Evolutionary conservation across 2,113 vertebrate genomes (phyloP).

Genomic region (Raja brachyura): DNA sequence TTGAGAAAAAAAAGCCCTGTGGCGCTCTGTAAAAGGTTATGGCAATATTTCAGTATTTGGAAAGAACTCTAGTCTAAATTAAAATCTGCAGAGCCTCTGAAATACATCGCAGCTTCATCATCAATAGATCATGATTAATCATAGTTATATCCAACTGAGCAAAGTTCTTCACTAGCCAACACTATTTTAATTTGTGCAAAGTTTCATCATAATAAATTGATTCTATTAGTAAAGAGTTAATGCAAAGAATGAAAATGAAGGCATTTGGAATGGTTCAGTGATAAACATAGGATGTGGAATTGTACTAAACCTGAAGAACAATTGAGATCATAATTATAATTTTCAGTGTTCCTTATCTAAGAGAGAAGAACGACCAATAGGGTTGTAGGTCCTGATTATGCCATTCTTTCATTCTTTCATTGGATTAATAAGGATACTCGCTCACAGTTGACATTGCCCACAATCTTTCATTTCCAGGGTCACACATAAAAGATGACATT

Average conservation of each 20-base stretch:
- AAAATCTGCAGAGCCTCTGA: slow-evolving; percentile 1
- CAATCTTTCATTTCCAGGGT: not conserved
- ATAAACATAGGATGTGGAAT: not conserved
- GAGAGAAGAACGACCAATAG: not conserved
- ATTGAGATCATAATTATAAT: not conserved
- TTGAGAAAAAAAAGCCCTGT: not conserved
- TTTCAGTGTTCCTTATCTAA: not conserved
- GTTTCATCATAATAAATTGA: not conserved
- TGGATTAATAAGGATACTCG: not conserved
- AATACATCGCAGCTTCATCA: slow-evolving; percentile 8
- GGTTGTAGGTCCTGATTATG: not conserved
- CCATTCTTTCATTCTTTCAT: not conserved
- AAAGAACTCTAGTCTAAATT: not conserved
- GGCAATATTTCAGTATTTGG: not conserved
- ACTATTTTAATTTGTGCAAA: not conserved
- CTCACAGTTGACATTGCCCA: not conserved
- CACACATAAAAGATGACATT: not conserved
- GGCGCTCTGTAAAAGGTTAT: slow-evolving; percentile 12
- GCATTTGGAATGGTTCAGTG: not conserved
- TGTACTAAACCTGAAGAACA: not conserved
- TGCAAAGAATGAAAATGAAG: slow-evolving; percentile 29
- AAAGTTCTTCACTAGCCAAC: not conserved
- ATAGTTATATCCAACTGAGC: slow-evolving; percentile 7
- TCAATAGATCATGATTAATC: slow-evolving; percentile 8
- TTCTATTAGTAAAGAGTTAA: not conserved